These are phyloP conservation scores for Halichoeres trimaculatus DNA, from an alignment of 2,113 vertebrate species.

Conservation along the genomic window DNA sequence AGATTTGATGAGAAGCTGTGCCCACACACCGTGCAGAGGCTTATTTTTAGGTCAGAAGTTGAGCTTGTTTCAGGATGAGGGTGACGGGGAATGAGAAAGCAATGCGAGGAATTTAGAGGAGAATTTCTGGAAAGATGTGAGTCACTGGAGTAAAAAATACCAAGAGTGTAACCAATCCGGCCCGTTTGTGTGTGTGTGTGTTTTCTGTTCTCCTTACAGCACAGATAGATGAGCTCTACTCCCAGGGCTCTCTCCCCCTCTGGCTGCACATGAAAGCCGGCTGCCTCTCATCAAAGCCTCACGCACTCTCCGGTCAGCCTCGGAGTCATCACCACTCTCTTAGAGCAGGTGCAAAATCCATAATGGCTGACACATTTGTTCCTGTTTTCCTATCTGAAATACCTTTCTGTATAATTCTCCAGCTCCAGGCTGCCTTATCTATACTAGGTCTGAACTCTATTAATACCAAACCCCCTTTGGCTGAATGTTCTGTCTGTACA, in stretches of 20 bases:
- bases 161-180: constrained; percentile 31
- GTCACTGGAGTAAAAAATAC: constrained; percentile 37
- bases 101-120: constrained; percentile 35
- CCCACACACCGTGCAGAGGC: neutral
- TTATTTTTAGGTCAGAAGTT: constrained; percentile 52
- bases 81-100: constrained; percentile 32
- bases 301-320: constrained; percentile 58
- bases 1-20: constrained; percentile 31
- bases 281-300: constrained; percentile 67
- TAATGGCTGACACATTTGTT: constrained; percentile 18
- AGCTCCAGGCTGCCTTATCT: neutral
- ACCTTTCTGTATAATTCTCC: constrained; percentile 27
- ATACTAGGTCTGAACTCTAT: constrained; percentile 12
- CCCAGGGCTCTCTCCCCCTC: constrained; percentile 52
- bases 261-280: constrained; percentile 71
- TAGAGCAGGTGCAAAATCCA: constrained; percentile 38
- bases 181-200: constrained; percentile 19
- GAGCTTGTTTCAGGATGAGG: constrained; percentile 52
- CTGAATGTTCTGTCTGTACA: neutral
- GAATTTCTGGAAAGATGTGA: constrained; percentile 39
- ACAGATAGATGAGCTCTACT: constrained; percentile 58
- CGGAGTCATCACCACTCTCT: constrained; percentile 16
- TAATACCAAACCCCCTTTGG: constrained; percentile 19
- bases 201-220: constrained; percentile 55
- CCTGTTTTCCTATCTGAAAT: neutral